Base-by-base conservation (phyloP, 2,797 vertebrate species). In the Nyctalus aviator region DNA sequence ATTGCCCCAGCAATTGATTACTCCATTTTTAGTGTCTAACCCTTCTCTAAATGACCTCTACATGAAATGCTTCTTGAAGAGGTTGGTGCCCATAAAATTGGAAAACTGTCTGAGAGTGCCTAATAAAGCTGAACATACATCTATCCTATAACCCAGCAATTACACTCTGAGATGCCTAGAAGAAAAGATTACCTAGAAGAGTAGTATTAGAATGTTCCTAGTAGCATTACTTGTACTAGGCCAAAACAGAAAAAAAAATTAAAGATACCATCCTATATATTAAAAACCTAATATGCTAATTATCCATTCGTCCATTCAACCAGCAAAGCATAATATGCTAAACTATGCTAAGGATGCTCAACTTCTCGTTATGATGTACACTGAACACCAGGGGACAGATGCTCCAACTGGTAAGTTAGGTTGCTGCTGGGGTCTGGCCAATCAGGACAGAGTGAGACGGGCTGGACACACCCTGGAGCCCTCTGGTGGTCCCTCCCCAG, bases 181-280 rank as follows among this genome's bases (percentile, higher is more conserved):
- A 75, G 32, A 93, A 94, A 68, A 78, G 25, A 85, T 73, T 64
- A 15, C 66, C 44, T 81, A 17, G 81, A 81, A 41, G 41, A 91
- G 75, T 32, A n/a, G 4, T 62, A 77, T 82, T 77, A 84, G 12
- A 90, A 77, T 83, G 88, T 66, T 90, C 41, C 88, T 84, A 84
- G 64, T 44, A 88, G 41, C 11, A 48, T 6, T 78, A 69, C 62
- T 94, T 91, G 7, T 32, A 90, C 77, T 44, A 88, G 79, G 14
- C 73, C 59, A 41, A 59, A 94, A 72, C 81, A 30, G 37, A 53
- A 5, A 3, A 72, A 27, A 53, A 57, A 55, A 37, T 62, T 4
- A 44, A 73, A 91, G 73, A 68, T 18, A 25, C 21, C 14, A 85
- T 72, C 35, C 23, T 57, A 57, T 57, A 25, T 57, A 57, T 25